Evolutionary conservation across 2,113 vertebrate species (phyloP), one percentile per base, ranked within the genome.

Genomic region (Brevimyrus niger): DNA sequence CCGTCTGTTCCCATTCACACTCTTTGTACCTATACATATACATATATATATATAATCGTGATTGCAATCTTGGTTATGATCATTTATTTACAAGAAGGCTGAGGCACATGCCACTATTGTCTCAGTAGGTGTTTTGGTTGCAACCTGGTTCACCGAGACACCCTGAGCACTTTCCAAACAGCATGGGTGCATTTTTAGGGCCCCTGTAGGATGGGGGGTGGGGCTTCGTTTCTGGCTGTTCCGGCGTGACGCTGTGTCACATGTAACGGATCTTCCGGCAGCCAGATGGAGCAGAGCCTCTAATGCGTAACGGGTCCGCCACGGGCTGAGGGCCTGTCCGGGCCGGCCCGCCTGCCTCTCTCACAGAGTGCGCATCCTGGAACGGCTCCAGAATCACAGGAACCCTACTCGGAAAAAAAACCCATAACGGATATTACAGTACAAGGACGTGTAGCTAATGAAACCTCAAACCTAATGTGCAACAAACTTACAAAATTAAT

Each of bases 101-200:
- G 69, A 76, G 35, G n/a, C 9, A 31, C 61, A 65, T 31, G 61
- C 31, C 61, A 31, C 5, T 65, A 3, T 65, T 31, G n/a, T 65
- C n/a, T 65, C 8, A 65, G 61, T 76, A 76, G 27, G 35, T 17
- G 35, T 17, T 76, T 76, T 38, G 31, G 4, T 19, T 38, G 13
- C 2, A 2, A 15, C 2, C 31, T 38, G 69, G n/a, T 11, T 7
- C 4, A 76, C 3, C 31, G 0, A 0, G 13, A 31, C 3, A 1
- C 35, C 5, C 13, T 17, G 69, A 76, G 31, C 35, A 38, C 31
- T 7, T 17, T 2, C 17, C 35, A 38, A 38, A 76, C 69, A 19
- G 35, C 69, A 76, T 19, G 6, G 31, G 4, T 13, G 17, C 69
- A 76, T 76, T 38, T 76, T 76, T 38, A 38, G 15, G 69, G 13